Evolutionary conservation across 2,113 vertebrate species (phyloP), one percentile per base, ranked within the genome.

Genomic region (Lichenostomus cassidix): DNA sequence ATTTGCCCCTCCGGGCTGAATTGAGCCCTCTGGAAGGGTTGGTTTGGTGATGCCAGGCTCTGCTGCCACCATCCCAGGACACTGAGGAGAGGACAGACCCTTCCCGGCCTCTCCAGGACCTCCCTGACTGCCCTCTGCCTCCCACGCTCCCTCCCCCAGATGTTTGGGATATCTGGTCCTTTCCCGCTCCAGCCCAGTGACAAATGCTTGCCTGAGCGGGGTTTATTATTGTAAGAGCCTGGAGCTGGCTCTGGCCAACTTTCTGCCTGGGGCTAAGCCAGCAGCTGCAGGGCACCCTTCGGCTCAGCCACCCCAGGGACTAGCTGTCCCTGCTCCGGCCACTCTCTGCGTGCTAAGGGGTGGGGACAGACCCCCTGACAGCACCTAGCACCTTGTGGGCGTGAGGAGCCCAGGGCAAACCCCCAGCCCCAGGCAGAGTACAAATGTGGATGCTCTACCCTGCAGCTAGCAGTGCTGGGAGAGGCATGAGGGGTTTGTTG

Each of bases 121-220:
- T 89, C 63, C 86, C 64, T 2, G 11, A 6, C 5, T 68, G 50
- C 86, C 89, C 89, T 94, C 53, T 83, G 85, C 86, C 79, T 96
- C 89, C 78, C 85, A 92, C 42, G 21, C 89, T 95, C 94, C 71
- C 79, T 90, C 79, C 68, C 15, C 7, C 90, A 95, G 85, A 96
- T 96, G 91, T 95, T 95, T 96, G 87, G 95, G 94, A 95, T 95
- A 92, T 74, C 93, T 95, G 96, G 94, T 89, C 85, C 91, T 64
- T 94, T 50, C 79, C 85, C 1, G 46, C 94, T 94, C 83, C 10
- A 18, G 50, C 62, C 49, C 7, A 8, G 89, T 95, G 94, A 96
- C 91, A 94, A 90, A 96, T 90, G 93, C 90, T 75, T 35, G 81
- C 87, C 87, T 17, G 94, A 94, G 75, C 15, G 0, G 31, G 35